Evolutionary conservation across 2,113 vertebrate genomes (phyloP).

Genomic region (Arvicanthis niloticus): DNA sequence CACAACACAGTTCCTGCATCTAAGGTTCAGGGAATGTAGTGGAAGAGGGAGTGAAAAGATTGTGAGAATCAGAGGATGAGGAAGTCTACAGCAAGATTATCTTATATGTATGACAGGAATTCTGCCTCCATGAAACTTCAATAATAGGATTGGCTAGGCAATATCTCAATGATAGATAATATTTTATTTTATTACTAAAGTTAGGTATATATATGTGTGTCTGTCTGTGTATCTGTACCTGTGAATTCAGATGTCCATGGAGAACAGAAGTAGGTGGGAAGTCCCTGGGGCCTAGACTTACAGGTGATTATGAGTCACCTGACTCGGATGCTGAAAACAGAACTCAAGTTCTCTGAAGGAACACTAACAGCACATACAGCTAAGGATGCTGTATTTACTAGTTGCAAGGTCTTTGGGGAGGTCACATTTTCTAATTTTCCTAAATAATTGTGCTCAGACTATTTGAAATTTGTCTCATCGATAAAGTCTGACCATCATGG

Average conservation of each 20-base stretch:
- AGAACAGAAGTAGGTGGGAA: neutral
- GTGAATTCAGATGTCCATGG: too few relatives aligned
- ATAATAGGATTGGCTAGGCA: neutral
- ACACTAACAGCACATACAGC: neutral
- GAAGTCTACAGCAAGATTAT: neutral
- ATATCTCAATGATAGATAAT: neutral
- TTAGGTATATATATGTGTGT: neutral
- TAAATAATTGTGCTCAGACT: conserved; percentile 34
- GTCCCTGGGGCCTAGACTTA: neutral
- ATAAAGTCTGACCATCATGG: neutral
- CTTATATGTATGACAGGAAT: neutral
- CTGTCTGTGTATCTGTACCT: too few relatives aligned
- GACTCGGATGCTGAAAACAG: neutral
- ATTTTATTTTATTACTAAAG: neutral
- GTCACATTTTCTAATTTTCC: neutral
- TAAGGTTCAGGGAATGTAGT: neutral
- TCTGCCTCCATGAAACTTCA: neutral
- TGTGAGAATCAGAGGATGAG: neutral
- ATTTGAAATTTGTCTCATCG: conserved; percentile 31
- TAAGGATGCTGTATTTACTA: neutral
- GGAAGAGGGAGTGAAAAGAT: neutral
- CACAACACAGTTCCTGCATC: neutral
- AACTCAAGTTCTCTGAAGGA: neutral
- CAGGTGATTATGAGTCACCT: neutral
- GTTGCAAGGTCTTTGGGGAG: neutral